Conservation (phyloP, 2,113 vertebrate species). For the Rhinoptilus africanus region DNA sequence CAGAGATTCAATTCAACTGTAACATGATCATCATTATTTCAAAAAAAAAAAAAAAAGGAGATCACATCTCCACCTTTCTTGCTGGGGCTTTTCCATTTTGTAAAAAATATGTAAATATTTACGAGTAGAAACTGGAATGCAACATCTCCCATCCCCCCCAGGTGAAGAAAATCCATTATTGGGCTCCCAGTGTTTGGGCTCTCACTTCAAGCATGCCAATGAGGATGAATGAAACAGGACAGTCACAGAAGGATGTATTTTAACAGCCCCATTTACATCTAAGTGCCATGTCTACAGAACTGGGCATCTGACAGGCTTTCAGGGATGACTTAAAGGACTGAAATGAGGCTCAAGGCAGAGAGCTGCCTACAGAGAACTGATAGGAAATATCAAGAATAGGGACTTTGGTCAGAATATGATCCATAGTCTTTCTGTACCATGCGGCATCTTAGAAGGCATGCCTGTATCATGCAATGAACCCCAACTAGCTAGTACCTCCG, state of each 20-base stretch:
- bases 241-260: background rate
- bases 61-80: background rate
- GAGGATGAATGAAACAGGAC: background rate
- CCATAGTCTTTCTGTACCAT: background rate
- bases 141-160: background rate
- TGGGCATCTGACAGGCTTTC: background rate
- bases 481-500: background rate
- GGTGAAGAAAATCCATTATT: background rate
- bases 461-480: background rate
- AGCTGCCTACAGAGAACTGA: background rate
- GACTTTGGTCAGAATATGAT: background rate
- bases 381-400: background rate
- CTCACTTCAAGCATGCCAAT: background rate
- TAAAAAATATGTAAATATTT: background rate
- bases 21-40: background rate
- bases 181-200: background rate
- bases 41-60: background rate
- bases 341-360: background rate
- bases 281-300: background rate
- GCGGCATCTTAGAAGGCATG: background rate
- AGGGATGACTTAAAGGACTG: background rate
- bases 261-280: background rate
- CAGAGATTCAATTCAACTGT: background rate
- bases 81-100: background rate
- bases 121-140: background rate